Evolutionary conservation across 2,797 vertebrate species (phyloP), one percentile per base, ranked within the genome.

Genomic region (Anniella stebbinsi): DNA sequence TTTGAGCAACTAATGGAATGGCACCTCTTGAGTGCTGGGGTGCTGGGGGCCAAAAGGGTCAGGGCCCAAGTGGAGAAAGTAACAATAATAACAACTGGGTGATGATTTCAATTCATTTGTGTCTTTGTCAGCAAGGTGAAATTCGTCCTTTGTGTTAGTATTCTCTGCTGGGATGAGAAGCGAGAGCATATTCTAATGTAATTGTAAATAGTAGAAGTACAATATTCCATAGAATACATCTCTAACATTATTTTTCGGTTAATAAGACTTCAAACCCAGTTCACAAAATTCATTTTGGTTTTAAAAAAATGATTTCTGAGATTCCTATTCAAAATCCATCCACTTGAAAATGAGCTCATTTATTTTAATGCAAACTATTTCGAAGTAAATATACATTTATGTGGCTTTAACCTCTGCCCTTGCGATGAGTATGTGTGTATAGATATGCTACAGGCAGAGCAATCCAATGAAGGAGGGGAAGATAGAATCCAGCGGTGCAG

Each of bases 71-170:
- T 78, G 91, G 87, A 88, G 95, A 78, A 90, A 80, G 69, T 69
- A 66, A 67, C 78, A 38, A 83, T 45, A 45, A 28, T 11, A 1
- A 51, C 3, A 48, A 10, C 86, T 93, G 48, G 78, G 73, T 91
- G 84, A 92, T 57, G 33, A 82, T 92, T 54, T 80, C 81, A 94
- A 92, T 95, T 95, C 91, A 94, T 94, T 95, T 84, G 92, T 92
- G 86, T 41, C 57, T 89, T 87, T 88, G 33, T 89, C 92, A 94
- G 67, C 84, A 90, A 51, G 13, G 54, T 78, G 18, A 80, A 94
- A 94, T 89, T 83, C 88, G 48, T 80, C 91, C 93, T 92, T 90
- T 90, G 76, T 72, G 57, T 63, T 93, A 81, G 76, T 96, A 51
- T 92, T 94, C 87, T 89, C 86, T 88, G 92, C 45, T 82, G 83